These are phyloP conservation scores for Microcebus ravelobensis DNA, from an alignment of 2,113 vertebrate species.

Conservation along the genomic window DNA sequence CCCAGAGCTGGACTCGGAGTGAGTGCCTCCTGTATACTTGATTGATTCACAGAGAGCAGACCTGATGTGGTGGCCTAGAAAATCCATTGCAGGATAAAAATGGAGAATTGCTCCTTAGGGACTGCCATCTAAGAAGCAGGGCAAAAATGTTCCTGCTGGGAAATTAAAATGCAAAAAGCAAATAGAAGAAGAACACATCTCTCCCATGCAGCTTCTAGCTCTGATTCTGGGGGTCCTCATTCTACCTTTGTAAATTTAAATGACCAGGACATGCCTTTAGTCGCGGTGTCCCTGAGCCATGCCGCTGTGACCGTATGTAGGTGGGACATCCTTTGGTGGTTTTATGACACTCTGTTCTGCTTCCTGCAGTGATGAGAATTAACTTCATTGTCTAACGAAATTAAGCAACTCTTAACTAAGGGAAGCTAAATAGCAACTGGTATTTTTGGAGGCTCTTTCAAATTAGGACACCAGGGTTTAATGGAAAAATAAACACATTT, in stretches of 20 bases:
- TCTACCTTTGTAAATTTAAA: neutral
- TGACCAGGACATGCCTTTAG: neutral
- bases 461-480: constrained; percentile 63
- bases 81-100: constrained; percentile 48
- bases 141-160: constrained; percentile 6
- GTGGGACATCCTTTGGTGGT: neutral
- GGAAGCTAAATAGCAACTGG: constrained; percentile 51
- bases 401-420: constrained; percentile 32
- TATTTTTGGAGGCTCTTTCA: constrained; percentile 59
- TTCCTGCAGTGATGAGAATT: constrained; percentile 4
- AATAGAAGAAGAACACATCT: neutral
- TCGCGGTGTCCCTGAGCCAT: neutral
- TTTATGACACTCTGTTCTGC: neutral
- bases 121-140: constrained; percentile 13
- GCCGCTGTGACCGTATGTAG: neutral
- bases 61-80: constrained; percentile 21
- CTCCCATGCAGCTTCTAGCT: neutral
- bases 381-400: constrained; percentile 49
- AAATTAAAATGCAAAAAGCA: constrained; percentile 38
- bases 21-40: neutral
- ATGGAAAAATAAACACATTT: constrained; percentile 58
- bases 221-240: neutral
- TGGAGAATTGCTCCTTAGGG: constrained; percentile 17
- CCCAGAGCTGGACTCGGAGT: neutral
- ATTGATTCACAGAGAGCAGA: neutral